These are phyloP conservation scores for Melangyna quadrimaculata DNA, from an alignment of 2,888 invertebrate species.

Conservation along the genomic window DNA sequence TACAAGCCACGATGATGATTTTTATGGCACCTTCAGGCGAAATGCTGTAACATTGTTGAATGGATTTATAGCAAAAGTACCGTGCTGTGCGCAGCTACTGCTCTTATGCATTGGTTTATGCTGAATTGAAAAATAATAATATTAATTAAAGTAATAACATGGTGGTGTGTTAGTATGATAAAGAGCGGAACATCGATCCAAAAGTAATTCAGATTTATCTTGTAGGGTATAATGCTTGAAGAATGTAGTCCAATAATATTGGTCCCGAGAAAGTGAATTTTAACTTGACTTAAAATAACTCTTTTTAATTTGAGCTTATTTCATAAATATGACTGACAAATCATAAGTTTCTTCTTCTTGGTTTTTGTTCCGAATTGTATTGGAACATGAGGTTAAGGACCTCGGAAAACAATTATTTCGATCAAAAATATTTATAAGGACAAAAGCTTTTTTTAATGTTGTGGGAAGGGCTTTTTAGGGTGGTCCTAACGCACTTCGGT, in stretches of 20 bases:
- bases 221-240: neutral
- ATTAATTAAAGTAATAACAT: conserved; percentile 64
- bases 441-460: too few relatives aligned
- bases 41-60: conserved; percentile 41
- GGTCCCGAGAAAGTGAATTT: too few relatives aligned
- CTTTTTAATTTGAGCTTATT: too few relatives aligned
- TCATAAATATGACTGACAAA: too few relatives aligned
- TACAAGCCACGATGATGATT: conserved; percentile 67
- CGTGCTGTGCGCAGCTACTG: neutral
- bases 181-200: conserved; percentile 8
- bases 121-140: conserved; percentile 55
- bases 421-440: too few relatives aligned
- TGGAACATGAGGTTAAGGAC: too few relatives aligned
- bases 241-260: neutral
- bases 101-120: neutral
- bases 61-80: neutral
- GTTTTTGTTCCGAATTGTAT: too few relatives aligned
- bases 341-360: too few relatives aligned
- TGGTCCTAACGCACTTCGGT: too few relatives aligned
- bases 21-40: conserved; percentile 66
- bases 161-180: conserved; percentile 44
- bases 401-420: too few relatives aligned
- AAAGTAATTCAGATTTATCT: neutral
- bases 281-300: too few relatives aligned
- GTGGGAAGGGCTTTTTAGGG: too few relatives aligned